Conservation (phyloP, 2,113 vertebrate genomes). For the Corydoras sp. region DNA sequence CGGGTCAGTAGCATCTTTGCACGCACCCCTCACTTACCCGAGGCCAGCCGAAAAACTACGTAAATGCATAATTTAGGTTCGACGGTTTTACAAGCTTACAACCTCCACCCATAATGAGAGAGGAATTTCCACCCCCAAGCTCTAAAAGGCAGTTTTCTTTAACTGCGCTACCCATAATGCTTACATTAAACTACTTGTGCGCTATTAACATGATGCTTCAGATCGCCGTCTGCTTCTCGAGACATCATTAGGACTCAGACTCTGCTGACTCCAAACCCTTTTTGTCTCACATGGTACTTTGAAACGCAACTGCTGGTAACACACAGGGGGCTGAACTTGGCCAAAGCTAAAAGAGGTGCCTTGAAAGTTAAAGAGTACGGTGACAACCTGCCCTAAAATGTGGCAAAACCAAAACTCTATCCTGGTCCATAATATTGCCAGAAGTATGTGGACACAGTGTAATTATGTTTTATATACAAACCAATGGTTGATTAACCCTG, state of each 20-base stretch:
- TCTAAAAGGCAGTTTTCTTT: conserved; percentile 27
- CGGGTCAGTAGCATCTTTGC: conserved; percentile 69
- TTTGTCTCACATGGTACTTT: conserved; percentile 21
- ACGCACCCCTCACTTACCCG: conserved; percentile 6
- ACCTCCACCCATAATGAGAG: conserved; percentile 30
- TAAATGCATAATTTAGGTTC: conserved; percentile 37
- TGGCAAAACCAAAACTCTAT: too few relatives aligned
- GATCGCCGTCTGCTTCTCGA: conserved; percentile 24
- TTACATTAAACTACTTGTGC: conserved; percentile 1
- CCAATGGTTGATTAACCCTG: too few relatives aligned
- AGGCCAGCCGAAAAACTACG: conserved; percentile 19
- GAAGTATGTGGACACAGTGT: too few relatives aligned
- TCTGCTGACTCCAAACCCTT: conserved; percentile 44
- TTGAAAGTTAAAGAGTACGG: background rate
- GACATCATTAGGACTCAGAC: conserved; percentile 30
- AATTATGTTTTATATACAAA: too few relatives aligned
- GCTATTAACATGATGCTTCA: conserved; percentile 20
- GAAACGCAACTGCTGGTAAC: conserved; percentile 6
- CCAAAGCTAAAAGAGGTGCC: background rate
- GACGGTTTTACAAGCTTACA: conserved; percentile 1
- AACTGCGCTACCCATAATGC: conserved; percentile 30
- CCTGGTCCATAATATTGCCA: too few relatives aligned
- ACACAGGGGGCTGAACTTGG: conserved; percentile 4
- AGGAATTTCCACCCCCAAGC: conserved; percentile 16
- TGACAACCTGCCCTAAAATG: too few relatives aligned